A percentile compares a stretch with the other conserved stretches of the same genome.
Evolutionary conservation across 2,888 invertebrate genomes (phyloP).

Genomic region (Thereva unica): DNA sequence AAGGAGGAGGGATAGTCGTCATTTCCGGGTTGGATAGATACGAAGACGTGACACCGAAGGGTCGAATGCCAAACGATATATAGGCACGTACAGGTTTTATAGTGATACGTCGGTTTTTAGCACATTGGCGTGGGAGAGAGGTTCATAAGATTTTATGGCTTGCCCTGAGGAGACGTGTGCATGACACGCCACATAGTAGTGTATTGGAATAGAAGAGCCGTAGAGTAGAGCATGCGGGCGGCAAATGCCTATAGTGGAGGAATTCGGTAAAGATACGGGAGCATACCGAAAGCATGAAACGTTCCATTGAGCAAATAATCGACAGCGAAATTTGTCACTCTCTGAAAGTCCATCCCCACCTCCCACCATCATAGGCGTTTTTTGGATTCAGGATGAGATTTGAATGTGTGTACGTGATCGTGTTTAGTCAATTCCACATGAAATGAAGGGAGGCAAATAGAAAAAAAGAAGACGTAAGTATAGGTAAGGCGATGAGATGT

Average conservation of each 20-base stretch:
- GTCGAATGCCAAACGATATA: slow-evolving; percentile 23
- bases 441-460: too few relatives aligned
- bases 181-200: not conserved
- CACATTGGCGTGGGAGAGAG: slow-evolving; percentile 24
- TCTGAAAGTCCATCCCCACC: not conserved
- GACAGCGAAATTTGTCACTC: slow-evolving; percentile 32
- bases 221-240: not conserved
- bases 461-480: too few relatives aligned
- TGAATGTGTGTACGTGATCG: too few relatives aligned
- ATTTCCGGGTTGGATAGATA: slow-evolving; percentile 39
- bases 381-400: too few relatives aligned
- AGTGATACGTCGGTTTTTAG: slow-evolving; percentile 24
- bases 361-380: too few relatives aligned
- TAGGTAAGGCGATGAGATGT: too few relatives aligned
- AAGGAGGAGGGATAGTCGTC: slow-evolving; percentile 16
- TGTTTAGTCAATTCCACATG: too few relatives aligned
- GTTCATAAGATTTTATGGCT: slow-evolving; percentile 35
- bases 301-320: slow-evolving; percentile 31
- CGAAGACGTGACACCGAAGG: slow-evolving; percentile 34
- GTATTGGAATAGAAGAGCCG: not conserved
- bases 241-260: not conserved
- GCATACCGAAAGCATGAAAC: slow-evolving; percentile 18
- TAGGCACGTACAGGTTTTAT: slow-evolving; percentile 28
- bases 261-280: slow-evolving; percentile 5
- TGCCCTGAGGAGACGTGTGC: slow-evolving; percentile 18